Percentiles rank a stretch among this genome's conserved stretches.
phyloP scores from a whole-genome alignment of 1,140 invertebrate genomes.

The Epicauta chinensis region DNA sequence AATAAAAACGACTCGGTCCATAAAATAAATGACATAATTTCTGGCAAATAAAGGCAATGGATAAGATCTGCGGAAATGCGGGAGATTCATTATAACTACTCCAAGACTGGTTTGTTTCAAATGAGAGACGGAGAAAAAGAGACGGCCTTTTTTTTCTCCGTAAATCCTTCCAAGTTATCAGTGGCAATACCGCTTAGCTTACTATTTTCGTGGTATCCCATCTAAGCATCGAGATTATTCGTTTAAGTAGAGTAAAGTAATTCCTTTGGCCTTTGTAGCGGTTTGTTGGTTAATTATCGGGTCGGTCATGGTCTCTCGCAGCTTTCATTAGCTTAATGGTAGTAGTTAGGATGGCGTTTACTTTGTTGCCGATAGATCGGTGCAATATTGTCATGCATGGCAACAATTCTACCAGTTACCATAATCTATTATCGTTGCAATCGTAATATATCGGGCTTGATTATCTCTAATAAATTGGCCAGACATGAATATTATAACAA shows the following conservation, averaged over 20 bases:
- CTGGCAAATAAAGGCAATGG: constrained; percentile 15
- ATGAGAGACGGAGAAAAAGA: constrained; percentile 10
- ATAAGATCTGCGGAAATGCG: constrained; percentile 16
- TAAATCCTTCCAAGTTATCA: constrained; percentile 15
- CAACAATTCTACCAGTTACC: no score
- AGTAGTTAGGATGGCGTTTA: background rate
- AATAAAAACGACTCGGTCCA: constrained; percentile 5
- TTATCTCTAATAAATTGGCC: no score
- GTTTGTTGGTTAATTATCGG: constrained; percentile 38
- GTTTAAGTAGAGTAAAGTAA: constrained; percentile 34
- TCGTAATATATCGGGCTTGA: no score
- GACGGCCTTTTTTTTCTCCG: background rate
- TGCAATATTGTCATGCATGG: no score
- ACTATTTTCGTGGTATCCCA: background rate
- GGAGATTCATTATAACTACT: constrained; percentile 22
- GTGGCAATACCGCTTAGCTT: background rate
- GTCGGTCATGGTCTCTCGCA: constrained; percentile 28
- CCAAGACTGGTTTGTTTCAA: constrained; percentile 22
- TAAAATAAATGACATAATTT: constrained; percentile 20
- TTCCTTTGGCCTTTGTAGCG: constrained; percentile 29
- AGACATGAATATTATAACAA: no score
- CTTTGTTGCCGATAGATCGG: no score
- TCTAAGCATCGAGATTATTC: constrained; percentile 30
- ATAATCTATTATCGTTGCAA: no score
- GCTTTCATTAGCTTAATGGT: constrained; percentile 34